Conservation (phyloP, 2,888 invertebrate species). For the Cerastis rubricosa region DNA sequence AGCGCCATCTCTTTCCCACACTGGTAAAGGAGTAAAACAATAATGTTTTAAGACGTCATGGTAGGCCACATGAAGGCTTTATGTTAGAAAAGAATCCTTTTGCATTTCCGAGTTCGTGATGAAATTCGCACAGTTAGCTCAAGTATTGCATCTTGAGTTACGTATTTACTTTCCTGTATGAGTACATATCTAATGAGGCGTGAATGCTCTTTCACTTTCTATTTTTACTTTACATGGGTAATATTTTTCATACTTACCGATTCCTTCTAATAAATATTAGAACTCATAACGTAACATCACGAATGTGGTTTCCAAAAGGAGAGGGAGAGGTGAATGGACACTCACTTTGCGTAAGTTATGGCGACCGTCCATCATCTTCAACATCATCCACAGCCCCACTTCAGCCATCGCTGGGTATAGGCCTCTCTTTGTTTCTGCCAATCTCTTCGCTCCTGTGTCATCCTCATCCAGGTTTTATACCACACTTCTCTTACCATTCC, state of each 20-base stretch:
- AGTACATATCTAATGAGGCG: conserved; percentile 36
- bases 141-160: conserved; percentile 5
- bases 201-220: conserved; percentile 29
- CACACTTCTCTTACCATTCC: neutral
- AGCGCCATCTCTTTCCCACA: too few relatives aligned
- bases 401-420: neutral
- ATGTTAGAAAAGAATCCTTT: too few relatives aligned
- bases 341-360: neutral
- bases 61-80: too few relatives aligned
- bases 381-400: neutral
- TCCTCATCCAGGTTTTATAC: neutral
- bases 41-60: too few relatives aligned
- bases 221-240: neutral
- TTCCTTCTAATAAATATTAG: neutral
- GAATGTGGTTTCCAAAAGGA: neutral
- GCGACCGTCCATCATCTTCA: neutral
- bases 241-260: neutral
- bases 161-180: conserved; percentile 7
- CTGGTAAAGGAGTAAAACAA: too few relatives aligned
- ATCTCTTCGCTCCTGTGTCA: neutral
- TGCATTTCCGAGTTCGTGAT: neutral
- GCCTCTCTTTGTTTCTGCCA: neutral
- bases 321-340: too few relatives aligned
- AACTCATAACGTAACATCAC: neutral
- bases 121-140: neutral